A percentile compares a stretch with the other conserved stretches of the same genome.
Conservation (phyloP, 1,140 invertebrate genomes). For the Drosophila funebris region DNA sequence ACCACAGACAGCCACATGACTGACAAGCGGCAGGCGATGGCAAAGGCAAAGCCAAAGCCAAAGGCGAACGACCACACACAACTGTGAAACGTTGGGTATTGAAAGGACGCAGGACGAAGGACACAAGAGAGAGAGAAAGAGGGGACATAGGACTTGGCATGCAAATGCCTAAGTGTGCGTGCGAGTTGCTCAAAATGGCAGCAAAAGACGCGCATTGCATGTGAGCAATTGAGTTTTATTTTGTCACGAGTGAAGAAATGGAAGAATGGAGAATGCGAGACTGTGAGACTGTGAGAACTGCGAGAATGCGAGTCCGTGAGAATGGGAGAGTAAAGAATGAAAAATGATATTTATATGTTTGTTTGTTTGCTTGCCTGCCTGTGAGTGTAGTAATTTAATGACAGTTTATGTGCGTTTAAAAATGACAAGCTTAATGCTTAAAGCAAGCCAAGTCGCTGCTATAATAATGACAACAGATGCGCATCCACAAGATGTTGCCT, state of each 20-base stretch:
- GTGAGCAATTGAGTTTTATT: conserved; percentile 59
- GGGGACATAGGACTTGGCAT: conserved; percentile 33
- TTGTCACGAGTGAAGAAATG: conserved; percentile 30
- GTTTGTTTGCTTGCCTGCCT: too few species aligned
- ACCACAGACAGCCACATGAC: conserved; percentile 61
- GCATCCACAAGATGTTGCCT: background rate
- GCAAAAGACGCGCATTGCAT: conserved; percentile 47
- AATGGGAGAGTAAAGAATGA: conserved; percentile 17
- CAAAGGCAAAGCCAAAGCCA: conserved; percentile 4
- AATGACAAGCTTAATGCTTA: conserved; percentile 16
- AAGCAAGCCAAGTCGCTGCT: conserved; percentile 2
- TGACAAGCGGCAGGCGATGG: conserved; percentile 51
- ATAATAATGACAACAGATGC: conserved; percentile 18
- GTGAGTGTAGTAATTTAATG: conserved; percentile 52
- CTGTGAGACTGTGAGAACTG: too few species aligned
- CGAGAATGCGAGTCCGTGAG: background rate
- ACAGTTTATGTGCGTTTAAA: conserved; percentile 53
- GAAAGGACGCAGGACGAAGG: background rate
- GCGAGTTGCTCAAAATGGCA: conserved; percentile 34
- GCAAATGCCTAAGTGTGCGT: conserved; percentile 56
- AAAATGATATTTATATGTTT: conserved; percentile 43
- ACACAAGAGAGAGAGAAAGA: background rate
- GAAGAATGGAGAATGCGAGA: background rate
- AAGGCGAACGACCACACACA: background rate
- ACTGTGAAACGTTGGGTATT: too few species aligned